phyloP scores from a whole-genome alignment of 2,113 vertebrate genomes.

The Crotalus horridus region DNA sequence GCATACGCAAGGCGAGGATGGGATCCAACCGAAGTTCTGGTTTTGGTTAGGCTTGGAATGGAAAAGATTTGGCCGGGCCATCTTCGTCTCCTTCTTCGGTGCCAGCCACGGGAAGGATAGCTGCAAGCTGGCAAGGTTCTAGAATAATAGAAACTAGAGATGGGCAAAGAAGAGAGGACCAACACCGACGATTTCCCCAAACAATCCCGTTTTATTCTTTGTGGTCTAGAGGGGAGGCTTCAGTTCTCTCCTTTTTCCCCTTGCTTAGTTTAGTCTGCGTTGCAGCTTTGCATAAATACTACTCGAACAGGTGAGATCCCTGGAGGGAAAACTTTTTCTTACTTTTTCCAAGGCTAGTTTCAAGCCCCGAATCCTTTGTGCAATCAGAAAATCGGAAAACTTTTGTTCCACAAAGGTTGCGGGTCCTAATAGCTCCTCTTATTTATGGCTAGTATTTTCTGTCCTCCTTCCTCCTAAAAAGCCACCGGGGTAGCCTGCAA shows the following conservation, averaged over 20 bases:
- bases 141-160: slow-evolving; percentile 33
- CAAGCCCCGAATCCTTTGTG: background rate
- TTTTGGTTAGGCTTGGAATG: slow-evolving; percentile 27
- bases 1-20: slow-evolving; percentile 8
- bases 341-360: background rate
- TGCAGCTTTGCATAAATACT: slow-evolving; percentile 25
- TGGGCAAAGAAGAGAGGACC: background rate
- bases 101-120: slow-evolving; percentile 1
- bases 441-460: background rate
- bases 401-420: background rate
- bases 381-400: background rate
- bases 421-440: background rate
- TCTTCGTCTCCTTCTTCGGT: background rate
- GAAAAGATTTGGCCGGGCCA: slow-evolving; percentile 26
- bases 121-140: slow-evolving; percentile 9
- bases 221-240: background rate
- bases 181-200: background rate
- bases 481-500: background rate
- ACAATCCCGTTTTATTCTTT: background rate
- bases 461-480: background rate
- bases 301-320: slow-evolving; percentile 2
- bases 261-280: slow-evolving; percentile 7
- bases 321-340: background rate
- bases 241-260: background rate
- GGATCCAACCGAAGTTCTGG: slow-evolving; percentile 27